These are phyloP conservation scores for Dugesia japonica DNA, from an alignment of 2,888 invertebrate genomes.

Conservation along the genomic window DNA sequence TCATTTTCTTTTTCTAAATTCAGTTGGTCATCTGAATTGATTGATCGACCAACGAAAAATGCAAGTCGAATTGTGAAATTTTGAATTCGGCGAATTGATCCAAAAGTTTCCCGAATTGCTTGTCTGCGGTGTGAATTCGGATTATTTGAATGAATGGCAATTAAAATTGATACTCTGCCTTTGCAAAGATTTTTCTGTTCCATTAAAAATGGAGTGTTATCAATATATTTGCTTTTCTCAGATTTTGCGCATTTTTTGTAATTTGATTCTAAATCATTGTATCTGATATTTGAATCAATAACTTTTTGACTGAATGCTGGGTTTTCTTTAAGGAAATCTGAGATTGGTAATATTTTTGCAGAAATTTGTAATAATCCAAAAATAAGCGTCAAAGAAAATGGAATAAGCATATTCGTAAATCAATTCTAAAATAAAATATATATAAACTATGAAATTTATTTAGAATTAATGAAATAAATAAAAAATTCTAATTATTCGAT, in stretches of 20 bases:
- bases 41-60: not conserved
- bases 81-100: not conserved
- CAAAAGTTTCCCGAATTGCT: not conserved
- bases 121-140: not conserved
- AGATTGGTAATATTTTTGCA: not conserved
- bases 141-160: not conserved
- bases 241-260: not conserved
- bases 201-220: not conserved
- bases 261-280: not conserved
- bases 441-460: no score
- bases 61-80: not conserved
- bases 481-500: no score
- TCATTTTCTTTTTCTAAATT: not conserved
- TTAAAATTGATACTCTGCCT: slow-evolving; percentile 6
- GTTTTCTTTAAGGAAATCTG: not conserved
- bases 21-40: not conserved
- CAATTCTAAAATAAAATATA: no score
- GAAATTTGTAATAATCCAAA: no score
- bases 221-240: not conserved
- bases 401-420: no score
- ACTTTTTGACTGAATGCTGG: not conserved
- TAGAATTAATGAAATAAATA: no score
- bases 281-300: slow-evolving; percentile 1
- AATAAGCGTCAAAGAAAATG: no score
- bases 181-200: not conserved